These are phyloP conservation scores for Drosophila phalerata DNA, from an alignment of 2,888 invertebrate species.

Conservation along the genomic window DNA sequence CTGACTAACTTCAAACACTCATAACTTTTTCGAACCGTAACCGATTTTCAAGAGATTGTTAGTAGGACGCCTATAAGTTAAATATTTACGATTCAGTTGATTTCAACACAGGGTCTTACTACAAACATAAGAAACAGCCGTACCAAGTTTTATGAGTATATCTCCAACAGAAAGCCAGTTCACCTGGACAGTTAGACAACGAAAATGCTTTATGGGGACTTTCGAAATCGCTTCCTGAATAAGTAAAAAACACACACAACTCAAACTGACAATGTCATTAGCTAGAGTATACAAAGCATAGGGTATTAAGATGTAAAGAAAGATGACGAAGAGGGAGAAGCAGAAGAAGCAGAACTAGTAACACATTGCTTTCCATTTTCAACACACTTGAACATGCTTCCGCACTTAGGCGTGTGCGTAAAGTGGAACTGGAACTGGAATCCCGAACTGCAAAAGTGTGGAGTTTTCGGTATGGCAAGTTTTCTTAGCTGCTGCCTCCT, in stretches of 20 bases:
- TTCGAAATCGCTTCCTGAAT: not conserved
- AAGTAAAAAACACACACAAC: not conserved
- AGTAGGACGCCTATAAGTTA: too few species aligned
- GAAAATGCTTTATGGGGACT: not conserved
- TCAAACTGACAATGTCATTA: not conserved
- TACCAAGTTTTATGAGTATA: not conserved
- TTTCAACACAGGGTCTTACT: too few species aligned
- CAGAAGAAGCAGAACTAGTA: slow-evolving; percentile 35
- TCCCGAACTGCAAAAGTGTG: slow-evolving; percentile 9
- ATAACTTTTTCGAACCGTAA: too few species aligned
- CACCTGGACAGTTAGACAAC: not conserved
- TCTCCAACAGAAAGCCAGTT: not conserved
- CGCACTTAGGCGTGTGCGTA: slow-evolving; percentile 77
- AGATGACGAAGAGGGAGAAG: not conserved
- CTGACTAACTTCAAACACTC: too few species aligned
- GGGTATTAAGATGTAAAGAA: not conserved
- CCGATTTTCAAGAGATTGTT: too few species aligned
- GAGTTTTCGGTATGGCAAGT: not conserved
- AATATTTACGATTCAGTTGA: too few species aligned
- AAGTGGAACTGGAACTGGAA: slow-evolving; percentile 53
- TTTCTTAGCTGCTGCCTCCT: not conserved
- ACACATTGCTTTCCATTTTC: slow-evolving; percentile 72
- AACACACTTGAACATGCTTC: slow-evolving; percentile 83
- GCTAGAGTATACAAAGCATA: not conserved
- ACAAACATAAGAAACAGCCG: too few species aligned